These are phyloP conservation scores for Melanotaenia boesemani DNA, from an alignment of 2,797 vertebrate genomes.

Conservation along the genomic window DNA sequence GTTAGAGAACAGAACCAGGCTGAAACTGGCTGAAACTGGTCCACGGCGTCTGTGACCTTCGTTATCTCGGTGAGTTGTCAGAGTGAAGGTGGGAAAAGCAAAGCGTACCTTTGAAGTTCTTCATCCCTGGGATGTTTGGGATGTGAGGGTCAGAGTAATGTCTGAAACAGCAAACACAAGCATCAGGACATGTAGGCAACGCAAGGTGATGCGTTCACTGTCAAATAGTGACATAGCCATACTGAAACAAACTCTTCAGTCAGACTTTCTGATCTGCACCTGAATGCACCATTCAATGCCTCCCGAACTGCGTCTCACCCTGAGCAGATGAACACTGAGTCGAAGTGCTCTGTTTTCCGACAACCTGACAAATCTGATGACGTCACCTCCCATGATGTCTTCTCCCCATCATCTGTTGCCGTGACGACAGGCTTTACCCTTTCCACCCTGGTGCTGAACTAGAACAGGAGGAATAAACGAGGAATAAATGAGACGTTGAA, in stretches of 20 bases:
- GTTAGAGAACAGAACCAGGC: no score
- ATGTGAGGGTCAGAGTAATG: constrained; percentile 84
- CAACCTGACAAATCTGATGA: constrained; percentile 60
- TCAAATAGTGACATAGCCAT: no score
- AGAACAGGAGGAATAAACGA: constrained; percentile 1
- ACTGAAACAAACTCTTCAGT: no score
- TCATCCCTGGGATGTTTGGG: constrained; percentile 81
- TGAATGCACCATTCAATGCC: no score
- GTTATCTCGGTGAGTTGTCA: no score
- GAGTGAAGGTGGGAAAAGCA: background rate
- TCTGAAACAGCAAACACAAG: constrained; percentile 51
- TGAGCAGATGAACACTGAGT: constrained; percentile 79
- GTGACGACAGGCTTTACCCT: constrained; percentile 70
- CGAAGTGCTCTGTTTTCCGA: constrained; percentile 71
- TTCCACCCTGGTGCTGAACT: constrained; percentile 83
- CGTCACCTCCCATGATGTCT: constrained; percentile 79
- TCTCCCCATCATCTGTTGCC: constrained; percentile 27
- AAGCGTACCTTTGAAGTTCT: constrained; percentile 82
- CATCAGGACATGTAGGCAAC: no score
- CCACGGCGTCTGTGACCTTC: no score
- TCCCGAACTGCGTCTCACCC: constrained; percentile 68
- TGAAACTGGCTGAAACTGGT: no score
- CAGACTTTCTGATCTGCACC: background rate
- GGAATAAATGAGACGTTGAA: background rate
- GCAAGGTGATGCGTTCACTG: no score